Evolutionary conservation across 2,113 vertebrate species (phyloP).

Genomic region (Suricata suricatta): DNA sequence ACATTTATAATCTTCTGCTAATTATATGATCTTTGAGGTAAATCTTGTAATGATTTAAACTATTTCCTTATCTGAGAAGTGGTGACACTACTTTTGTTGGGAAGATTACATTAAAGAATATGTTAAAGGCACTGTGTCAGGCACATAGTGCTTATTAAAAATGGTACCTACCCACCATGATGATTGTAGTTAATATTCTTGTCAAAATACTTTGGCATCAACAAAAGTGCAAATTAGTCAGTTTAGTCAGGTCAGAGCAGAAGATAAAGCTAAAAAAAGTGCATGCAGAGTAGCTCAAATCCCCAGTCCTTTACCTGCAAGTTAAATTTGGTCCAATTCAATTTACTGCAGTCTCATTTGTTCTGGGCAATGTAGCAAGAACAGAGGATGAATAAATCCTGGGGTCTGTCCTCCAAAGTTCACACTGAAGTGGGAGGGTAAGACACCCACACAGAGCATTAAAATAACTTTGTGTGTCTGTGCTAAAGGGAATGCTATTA

Average conservation of each 20-base stretch:
- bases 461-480: neutral
- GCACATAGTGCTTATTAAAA: neutral
- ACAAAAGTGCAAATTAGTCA: neutral
- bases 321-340: neutral
- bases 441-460: neutral
- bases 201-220: neutral
- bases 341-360: neutral
- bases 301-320: neutral
- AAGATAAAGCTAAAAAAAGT: neutral
- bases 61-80: neutral
- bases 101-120: neutral
- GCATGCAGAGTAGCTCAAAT: neutral
- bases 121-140: neutral
- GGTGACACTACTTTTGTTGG: neutral
- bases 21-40: neutral
- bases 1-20: neutral
- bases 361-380: neutral
- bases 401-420: slow-evolving; percentile 2
- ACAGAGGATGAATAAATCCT: neutral
- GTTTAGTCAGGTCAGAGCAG: neutral
- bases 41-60: neutral
- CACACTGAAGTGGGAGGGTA: neutral
- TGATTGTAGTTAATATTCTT: neutral
- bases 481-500: neutral
- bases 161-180: neutral